phyloP scores from a whole-genome alignment of 2,797 vertebrate species.

The Chrysocyon brachyurus region DNA sequence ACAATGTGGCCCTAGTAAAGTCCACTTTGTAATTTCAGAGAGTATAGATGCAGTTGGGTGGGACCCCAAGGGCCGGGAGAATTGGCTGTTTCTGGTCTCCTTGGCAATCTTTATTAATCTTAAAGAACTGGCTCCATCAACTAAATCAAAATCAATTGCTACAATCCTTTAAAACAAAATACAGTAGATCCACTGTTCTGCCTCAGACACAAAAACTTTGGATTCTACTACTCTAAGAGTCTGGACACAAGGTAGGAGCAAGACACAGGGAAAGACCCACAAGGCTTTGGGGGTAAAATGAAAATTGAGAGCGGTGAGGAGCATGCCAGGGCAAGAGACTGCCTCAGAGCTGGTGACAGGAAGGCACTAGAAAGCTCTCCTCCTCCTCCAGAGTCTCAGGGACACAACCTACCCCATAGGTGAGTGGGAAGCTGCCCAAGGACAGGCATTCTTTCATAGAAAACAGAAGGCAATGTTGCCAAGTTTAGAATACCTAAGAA shows the following conservation, averaged over 20 bases:
- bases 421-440: background rate
- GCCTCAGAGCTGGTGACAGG: background rate
- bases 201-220: background rate
- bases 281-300: background rate
- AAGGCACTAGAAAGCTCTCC: background rate
- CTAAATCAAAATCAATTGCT: background rate
- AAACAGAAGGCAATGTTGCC: background rate
- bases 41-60: background rate
- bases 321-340: background rate
- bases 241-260: background rate
- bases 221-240: background rate
- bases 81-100: background rate
- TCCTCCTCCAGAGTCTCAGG: background rate
- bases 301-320: background rate
- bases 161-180: conserved; percentile 11
- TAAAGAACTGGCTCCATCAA: background rate
- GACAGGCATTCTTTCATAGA: background rate
- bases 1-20: background rate
- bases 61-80: background rate
- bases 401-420: background rate
- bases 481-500: background rate
- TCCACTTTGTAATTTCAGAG: background rate
- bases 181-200: background rate
- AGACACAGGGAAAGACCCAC: background rate
- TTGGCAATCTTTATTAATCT: background rate